These are phyloP conservation scores for Gambelia wislizenii DNA, from an alignment of 2,797 vertebrate genomes.

Conservation along the genomic window DNA sequence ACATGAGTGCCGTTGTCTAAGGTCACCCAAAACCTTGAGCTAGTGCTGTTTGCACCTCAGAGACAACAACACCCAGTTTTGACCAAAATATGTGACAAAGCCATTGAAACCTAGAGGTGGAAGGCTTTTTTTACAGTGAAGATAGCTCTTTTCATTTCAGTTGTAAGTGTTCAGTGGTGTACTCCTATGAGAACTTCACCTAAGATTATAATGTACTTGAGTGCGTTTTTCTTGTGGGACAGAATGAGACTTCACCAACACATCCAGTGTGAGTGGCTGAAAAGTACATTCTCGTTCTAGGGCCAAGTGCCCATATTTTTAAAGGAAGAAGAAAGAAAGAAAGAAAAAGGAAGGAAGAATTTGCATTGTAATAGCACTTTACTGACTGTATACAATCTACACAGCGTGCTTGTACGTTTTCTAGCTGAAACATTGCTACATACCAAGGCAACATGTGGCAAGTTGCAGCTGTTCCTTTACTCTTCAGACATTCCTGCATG, in stretches of 20 bases:
- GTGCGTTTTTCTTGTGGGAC: too few relatives aligned
- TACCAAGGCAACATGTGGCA: neutral
- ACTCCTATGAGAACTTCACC: neutral
- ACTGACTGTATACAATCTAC: neutral
- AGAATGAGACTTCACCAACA: neutral
- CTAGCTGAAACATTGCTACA: constrained; percentile 1
- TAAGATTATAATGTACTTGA: neutral
- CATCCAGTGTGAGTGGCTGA: neutral
- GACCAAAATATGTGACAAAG: neutral
- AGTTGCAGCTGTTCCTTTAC: constrained; percentile 25
- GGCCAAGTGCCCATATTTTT: neutral
- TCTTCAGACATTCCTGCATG: constrained; percentile 13
- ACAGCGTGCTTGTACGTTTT: neutral
- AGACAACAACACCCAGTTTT: neutral
- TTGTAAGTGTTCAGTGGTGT: neutral
- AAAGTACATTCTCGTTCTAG: neutral
- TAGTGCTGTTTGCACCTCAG: neutral
- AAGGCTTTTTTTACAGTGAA: neutral
- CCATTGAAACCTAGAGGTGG: neutral
- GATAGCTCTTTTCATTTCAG: neutral
- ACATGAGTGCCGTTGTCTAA: neutral
- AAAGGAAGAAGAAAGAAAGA: neutral
- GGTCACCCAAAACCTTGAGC: neutral
- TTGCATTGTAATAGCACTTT: neutral
- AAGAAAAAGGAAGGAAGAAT: too few relatives aligned